Base-by-base conservation (phyloP, 2,888 invertebrate species). In the Allacma fusca region DNA sequence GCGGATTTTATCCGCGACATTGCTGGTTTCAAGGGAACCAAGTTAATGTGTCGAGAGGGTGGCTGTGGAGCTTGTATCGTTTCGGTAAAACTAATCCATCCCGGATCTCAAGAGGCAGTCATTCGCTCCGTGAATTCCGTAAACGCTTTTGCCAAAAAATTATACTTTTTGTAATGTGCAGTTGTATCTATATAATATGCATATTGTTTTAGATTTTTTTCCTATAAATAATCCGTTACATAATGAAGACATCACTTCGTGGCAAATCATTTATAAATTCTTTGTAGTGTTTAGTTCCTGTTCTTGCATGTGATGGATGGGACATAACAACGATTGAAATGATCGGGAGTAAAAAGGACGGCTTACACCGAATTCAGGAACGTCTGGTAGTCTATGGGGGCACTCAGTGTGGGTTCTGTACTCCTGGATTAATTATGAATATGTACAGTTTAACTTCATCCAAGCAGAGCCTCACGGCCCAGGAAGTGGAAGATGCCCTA, bases 341-440 rank as follows among this genome's bases (percentile, higher is more conserved):
- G 9, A 12, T 62, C 13, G 62, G 62, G 2, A 26, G n/a, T 23
- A 21, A 12, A 24, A 2, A 16, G 16, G 26, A 26, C 2, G 24
- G 26, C 9, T 62, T 23, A 23, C 62, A 62, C 16, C 23, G 19
- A 12, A 24, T 62, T 9, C 62, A 62, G 26, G 23, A 62, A 26
- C 23, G 62, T 9, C n/a, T 62, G 2, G 24, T 13, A 4, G 1
- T 4, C 4, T 62, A 23, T 16, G 26, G 26, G 2, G 62, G 62
- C 2, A 62, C 62, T 4, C 76, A 82, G 77, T 93, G 93, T 85
- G 93, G 93, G 0, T 92, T 88, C 85, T 94, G 94, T 84, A 91
- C 92, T 26, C 92, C 93, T 0, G 94, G 92, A 13, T 91, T 93
- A 90, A 88, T 93, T 74, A 92, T 92, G 92, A 91, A 89, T 83